These are phyloP conservation scores for Drosophila crucigera DNA, from an alignment of 2,888 invertebrate genomes.

Conservation along the genomic window DNA sequence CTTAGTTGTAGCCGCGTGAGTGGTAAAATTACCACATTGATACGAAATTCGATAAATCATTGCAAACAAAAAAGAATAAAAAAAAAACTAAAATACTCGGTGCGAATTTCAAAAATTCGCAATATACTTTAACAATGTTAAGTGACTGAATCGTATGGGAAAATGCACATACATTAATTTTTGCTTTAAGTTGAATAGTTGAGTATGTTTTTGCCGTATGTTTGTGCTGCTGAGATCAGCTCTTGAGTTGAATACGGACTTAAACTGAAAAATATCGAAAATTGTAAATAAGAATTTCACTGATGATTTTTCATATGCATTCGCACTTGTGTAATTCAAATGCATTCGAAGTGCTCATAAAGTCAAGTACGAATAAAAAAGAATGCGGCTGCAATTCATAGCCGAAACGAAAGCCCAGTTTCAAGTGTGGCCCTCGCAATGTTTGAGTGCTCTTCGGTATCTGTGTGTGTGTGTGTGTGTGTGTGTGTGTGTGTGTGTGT, in stretches of 20 bases:
- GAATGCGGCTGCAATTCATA: background rate
- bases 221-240: background rate
- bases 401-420: background rate
- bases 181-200: background rate
- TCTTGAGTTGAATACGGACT: background rate
- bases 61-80: background rate
- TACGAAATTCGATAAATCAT: background rate
- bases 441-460: slow-evolving; percentile 1
- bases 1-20: background rate
- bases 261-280: background rate
- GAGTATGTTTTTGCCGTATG: background rate
- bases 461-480: background rate
- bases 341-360: background rate
- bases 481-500: slow-evolving; percentile 7
- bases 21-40: background rate
- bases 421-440: slow-evolving; percentile 15
- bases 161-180: background rate
- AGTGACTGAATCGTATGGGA: background rate
- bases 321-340: background rate
- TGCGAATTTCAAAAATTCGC: no score
- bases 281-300: background rate
- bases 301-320: background rate
- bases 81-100: no score
- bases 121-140: background rate
- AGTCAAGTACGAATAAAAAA: background rate